phyloP scores from a whole-genome alignment of 2,888 invertebrate species.

The Amphipyra berbera region DNA sequence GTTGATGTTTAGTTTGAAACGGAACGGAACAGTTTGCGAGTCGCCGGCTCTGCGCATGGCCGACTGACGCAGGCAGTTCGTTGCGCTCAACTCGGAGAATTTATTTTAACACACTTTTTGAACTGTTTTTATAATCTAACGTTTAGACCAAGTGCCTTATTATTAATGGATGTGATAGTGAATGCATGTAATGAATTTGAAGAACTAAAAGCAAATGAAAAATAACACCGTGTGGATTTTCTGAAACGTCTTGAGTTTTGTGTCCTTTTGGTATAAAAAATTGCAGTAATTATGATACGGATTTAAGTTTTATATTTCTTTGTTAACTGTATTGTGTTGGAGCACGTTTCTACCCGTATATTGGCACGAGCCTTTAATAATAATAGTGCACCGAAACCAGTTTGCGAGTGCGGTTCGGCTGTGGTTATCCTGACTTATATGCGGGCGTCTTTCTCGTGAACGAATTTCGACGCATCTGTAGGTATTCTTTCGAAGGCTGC shows the following conservation, averaged over 20 bases:
- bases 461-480: conserved; percentile 74
- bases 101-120: conserved; percentile 74
- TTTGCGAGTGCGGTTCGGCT: conserved; percentile 86
- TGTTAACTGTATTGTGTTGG: conserved; percentile 78
- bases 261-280: conserved; percentile 87
- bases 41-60: conserved; percentile 87
- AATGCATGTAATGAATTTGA: conserved; percentile 82
- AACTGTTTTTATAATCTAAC: conserved; percentile 77
- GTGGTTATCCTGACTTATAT: conserved; percentile 86
- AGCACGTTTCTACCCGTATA: conserved; percentile 82
- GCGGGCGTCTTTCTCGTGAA: conserved; percentile 83
- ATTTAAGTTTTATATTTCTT: conserved; percentile 75
- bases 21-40: conserved; percentile 88
- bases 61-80: conserved; percentile 82
- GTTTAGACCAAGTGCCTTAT: conserved; percentile 84
- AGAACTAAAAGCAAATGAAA: conserved; percentile 73
- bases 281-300: conserved; percentile 73
- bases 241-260: conserved; percentile 76
- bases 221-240: conserved; percentile 79
- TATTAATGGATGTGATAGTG: conserved; percentile 86
- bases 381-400: conserved; percentile 89
- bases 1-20: conserved; percentile 84
- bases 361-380: conserved; percentile 89
- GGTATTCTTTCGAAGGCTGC: conserved; percentile 60
- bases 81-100: conserved; percentile 82